Percentiles rank a stretch among this genome's conserved stretches.
Conservation (phyloP, 2,888 invertebrate genomes). For the Baccha elongata region DNA sequence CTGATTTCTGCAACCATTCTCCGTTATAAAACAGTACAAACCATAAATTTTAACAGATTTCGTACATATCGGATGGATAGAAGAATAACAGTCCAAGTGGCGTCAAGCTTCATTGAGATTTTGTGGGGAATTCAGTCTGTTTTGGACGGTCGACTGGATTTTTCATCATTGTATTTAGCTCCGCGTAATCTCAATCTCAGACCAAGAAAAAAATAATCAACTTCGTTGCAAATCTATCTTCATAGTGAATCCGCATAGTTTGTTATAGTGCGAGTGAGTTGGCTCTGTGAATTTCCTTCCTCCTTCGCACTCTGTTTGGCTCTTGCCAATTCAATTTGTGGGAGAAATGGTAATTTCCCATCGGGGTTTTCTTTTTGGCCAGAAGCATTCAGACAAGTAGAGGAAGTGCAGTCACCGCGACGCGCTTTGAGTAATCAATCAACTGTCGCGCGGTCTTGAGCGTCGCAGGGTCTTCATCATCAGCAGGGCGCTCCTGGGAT, state of each 20-base stretch:
- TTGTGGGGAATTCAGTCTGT: conserved; percentile 70
- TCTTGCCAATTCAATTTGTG: conserved; percentile 65
- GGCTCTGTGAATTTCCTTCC: conserved; percentile 11
- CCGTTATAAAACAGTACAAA: conserved; percentile 36
- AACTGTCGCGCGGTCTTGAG: conserved; percentile 58
- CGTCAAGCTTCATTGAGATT: conserved; percentile 65
- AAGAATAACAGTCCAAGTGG: conserved; percentile 14
- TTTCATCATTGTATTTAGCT: conserved; percentile 30
- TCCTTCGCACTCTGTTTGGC: not conserved
- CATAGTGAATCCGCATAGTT: conserved; percentile 17
- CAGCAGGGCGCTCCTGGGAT: conserved; percentile 36
- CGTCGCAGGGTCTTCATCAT: conserved; percentile 49
- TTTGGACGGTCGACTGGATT: conserved; percentile 66
- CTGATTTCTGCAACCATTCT: conserved; percentile 50
- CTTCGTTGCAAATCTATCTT: conserved; percentile 25
- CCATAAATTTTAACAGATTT: conserved; percentile 13
- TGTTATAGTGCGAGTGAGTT: conserved; percentile 30
- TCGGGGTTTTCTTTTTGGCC: conserved; percentile 45
- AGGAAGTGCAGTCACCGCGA: conserved; percentile 65
- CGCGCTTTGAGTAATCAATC: conserved; percentile 72
- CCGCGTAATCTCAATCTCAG: conserved; percentile 18
- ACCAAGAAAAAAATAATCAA: conserved; percentile 9
- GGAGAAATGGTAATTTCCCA: conserved; percentile 66
- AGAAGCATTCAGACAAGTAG: conserved; percentile 37
- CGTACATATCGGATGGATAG: not conserved